Evolutionary conservation across 2,888 invertebrate genomes (phyloP).

Genomic region (Eudemis profundana): DNA sequence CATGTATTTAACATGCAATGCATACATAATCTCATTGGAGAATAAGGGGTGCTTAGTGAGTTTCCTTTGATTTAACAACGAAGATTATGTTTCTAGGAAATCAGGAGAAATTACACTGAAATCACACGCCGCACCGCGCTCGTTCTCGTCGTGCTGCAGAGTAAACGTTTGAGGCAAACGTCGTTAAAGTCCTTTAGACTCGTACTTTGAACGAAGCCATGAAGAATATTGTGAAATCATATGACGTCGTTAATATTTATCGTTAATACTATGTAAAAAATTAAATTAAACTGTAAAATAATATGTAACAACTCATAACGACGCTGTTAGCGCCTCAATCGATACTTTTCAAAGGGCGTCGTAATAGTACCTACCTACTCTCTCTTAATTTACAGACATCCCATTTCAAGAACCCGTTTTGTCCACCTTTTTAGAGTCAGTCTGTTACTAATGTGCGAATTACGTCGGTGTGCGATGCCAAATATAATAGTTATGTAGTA

Average conservation of each 20-base stretch:
- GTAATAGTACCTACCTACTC: background rate
- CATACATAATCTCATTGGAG: background rate
- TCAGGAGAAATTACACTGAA: conserved; percentile 29
- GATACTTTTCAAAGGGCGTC: background rate
- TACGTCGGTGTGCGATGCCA: background rate
- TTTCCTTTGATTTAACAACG: background rate
- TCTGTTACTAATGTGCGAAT: too few relatives aligned
- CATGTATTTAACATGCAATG: too few relatives aligned
- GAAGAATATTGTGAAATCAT: background rate
- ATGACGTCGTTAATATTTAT: background rate
- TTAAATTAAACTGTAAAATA: too few relatives aligned
- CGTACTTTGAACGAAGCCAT: background rate
- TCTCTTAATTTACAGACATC: background rate
- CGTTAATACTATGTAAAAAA: too few relatives aligned
- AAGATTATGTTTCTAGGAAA: conserved; percentile 5
- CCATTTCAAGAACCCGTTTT: conserved; percentile 8
- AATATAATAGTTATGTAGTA: background rate
- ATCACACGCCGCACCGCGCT: conserved; percentile 2
- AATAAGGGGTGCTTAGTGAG: background rate
- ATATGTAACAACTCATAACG: too few relatives aligned
- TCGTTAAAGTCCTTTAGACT: conserved; percentile 1
- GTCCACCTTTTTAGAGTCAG: background rate
- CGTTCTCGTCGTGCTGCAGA: conserved; percentile 16
- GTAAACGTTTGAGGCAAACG: conserved; percentile 20
- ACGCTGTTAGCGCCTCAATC: background rate